Evolutionary conservation across 2,113 vertebrate species (phyloP).

Genomic region (Chaetorhynchus papuensis): DNA sequence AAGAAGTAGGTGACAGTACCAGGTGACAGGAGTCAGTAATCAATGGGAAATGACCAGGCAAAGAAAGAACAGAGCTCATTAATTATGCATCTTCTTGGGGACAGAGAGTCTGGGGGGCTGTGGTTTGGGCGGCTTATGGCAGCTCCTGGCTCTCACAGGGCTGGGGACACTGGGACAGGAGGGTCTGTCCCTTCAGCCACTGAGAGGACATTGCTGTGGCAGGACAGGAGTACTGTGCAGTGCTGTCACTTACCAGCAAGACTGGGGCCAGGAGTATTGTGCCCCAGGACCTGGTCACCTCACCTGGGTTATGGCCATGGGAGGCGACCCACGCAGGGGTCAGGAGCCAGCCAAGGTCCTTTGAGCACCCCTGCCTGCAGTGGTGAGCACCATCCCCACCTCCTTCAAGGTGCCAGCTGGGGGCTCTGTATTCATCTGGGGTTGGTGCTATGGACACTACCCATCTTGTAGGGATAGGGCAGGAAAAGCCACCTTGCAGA

Average conservation of each 20-base stretch:
- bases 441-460: background rate
- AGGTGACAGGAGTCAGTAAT: background rate
- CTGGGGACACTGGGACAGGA: too few relatives aligned
- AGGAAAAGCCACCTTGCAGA: constrained; percentile 74
- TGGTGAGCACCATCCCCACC: background rate
- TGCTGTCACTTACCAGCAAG: constrained; percentile 48
- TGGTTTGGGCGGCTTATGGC: background rate
- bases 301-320: constrained; percentile 66
- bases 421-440: constrained; percentile 47
- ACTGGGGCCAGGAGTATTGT: constrained; percentile 55
- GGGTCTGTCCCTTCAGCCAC: background rate
- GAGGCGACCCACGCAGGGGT: constrained; percentile 56
- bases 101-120: background rate
- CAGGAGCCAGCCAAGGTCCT: background rate
- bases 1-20: background rate
- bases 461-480: constrained; percentile 58
- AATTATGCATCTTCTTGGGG: background rate
- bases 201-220: background rate
- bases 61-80: background rate
- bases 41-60: background rate
- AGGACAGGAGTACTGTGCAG: too few relatives aligned
- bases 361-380: background rate
- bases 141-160: background rate
- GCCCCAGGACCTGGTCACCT: background rate
- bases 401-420: constrained; percentile 67